These are phyloP conservation scores for Podarcis cretensis DNA, from an alignment of 2,113 vertebrate species.

Conservation along the genomic window DNA sequence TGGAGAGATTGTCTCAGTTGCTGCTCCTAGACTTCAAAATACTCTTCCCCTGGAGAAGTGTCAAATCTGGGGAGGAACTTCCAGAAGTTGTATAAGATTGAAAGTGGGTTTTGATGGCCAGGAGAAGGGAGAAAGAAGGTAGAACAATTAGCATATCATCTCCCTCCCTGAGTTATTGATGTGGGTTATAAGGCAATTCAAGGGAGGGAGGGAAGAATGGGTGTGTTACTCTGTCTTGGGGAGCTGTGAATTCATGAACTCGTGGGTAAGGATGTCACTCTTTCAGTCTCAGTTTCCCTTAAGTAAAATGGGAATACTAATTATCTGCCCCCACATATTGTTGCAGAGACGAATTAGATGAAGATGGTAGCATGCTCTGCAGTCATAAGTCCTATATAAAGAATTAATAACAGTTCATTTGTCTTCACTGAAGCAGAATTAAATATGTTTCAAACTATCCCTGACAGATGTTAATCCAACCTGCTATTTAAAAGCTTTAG, in stretches of 20 bases:
- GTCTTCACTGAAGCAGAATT: constrained; percentile 17
- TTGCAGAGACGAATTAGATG: neutral
- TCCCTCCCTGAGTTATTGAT: neutral
- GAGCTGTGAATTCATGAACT: neutral
- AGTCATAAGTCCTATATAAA: constrained; percentile 3
- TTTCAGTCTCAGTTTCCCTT: neutral
- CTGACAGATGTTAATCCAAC: constrained; percentile 25
- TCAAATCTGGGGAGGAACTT: neutral
- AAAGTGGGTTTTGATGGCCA: neutral
- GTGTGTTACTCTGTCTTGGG: neutral
- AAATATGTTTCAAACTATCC: constrained; percentile 6
- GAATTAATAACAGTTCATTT: constrained; percentile 23
- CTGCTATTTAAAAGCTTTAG: constrained; percentile 24
- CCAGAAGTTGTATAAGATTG: neutral
- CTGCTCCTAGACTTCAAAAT: too few species aligned
- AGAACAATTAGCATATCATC: neutral
- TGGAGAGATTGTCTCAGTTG: too few species aligned
- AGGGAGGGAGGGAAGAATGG: neutral
- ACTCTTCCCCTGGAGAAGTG: neutral
- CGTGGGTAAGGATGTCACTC: neutral
- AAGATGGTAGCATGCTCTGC: neutral
- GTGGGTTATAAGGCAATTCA: neutral
- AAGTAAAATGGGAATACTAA: neutral
- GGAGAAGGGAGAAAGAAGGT: neutral
- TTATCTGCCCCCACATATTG: neutral